These are phyloP conservation scores for Dermatophagoides farinae DNA, from an alignment of 1,140 invertebrate species.

Conservation along the genomic window DNA sequence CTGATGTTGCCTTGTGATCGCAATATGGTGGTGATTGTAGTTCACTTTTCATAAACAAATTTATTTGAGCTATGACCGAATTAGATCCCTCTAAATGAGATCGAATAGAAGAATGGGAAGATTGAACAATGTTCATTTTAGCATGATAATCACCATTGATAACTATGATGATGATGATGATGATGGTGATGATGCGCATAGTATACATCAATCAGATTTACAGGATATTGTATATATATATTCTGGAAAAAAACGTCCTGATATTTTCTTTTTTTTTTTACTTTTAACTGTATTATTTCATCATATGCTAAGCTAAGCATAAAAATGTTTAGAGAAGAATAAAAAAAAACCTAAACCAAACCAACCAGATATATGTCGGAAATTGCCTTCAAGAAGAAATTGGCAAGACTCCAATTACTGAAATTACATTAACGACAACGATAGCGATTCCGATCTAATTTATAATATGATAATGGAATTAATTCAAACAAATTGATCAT, in stretches of 20 bases:
- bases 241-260: neutral
- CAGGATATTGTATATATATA: neutral
- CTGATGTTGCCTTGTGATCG: too few species aligned
- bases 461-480: conserved; percentile 3
- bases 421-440: conserved; percentile 1
- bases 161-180: neutral
- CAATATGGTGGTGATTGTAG: too few species aligned
- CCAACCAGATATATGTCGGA: too few species aligned
- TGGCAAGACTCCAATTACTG: neutral
- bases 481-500: conserved; percentile 8
- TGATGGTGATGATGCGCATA: neutral
- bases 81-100: too few species aligned
- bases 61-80: too few species aligned
- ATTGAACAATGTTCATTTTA: too few species aligned
- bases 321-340: neutral
- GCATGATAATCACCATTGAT: too few species aligned
- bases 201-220: neutral
- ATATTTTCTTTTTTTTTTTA: neutral
- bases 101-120: too few species aligned
- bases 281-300: neutral
- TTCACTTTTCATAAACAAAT: too few species aligned
- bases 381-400: neutral
- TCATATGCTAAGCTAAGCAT: conserved; percentile 10
- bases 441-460: neutral
- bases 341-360: neutral